Percentiles rank a stretch among this genome's conserved stretches.
Evolutionary conservation across 1,140 invertebrate genomes (phyloP).

Genomic region (Lerema accius): DNA sequence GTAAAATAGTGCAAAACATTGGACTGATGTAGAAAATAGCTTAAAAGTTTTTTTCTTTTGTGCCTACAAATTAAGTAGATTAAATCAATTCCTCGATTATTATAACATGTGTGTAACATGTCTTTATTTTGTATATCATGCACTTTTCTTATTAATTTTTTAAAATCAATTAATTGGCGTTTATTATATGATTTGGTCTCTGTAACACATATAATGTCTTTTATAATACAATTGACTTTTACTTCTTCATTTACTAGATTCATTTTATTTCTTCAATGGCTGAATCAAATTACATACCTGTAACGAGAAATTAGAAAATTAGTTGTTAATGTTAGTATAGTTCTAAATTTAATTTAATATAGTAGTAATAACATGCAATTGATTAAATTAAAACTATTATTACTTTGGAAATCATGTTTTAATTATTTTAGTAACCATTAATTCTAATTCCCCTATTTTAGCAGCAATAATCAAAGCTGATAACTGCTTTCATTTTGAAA

Average conservation of each 20-base stretch:
- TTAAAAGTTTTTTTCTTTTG: constrained; percentile 20
- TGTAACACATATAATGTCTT: background rate
- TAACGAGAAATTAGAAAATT: too few relatives aligned
- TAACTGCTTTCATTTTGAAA: too few relatives aligned
- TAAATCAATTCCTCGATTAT: constrained; percentile 8
- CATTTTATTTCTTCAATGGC: background rate
- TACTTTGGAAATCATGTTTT: too few relatives aligned
- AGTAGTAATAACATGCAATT: too few relatives aligned
- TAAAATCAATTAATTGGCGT: constrained; percentile 17
- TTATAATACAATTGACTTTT: background rate
- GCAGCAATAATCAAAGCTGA: too few relatives aligned
- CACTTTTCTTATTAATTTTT: constrained; percentile 11
- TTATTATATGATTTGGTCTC: background rate
- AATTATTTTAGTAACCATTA: too few relatives aligned
- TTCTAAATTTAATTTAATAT: too few relatives aligned
- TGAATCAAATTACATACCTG: too few relatives aligned
- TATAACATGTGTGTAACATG: constrained; percentile 9
- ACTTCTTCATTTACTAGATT: background rate
- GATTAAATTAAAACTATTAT: too few relatives aligned
- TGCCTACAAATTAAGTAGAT: constrained; percentile 24
- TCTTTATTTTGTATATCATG: constrained; percentile 15
- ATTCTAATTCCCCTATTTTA: too few relatives aligned
- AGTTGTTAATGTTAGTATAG: too few relatives aligned
- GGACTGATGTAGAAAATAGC: constrained; percentile 21
- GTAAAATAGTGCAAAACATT: constrained; percentile 21